A percentile compares a stretch with the other conserved stretches of the same genome.
Conservation (phyloP, 2,797 vertebrate genomes). For the Galaxias olidus region DNA sequence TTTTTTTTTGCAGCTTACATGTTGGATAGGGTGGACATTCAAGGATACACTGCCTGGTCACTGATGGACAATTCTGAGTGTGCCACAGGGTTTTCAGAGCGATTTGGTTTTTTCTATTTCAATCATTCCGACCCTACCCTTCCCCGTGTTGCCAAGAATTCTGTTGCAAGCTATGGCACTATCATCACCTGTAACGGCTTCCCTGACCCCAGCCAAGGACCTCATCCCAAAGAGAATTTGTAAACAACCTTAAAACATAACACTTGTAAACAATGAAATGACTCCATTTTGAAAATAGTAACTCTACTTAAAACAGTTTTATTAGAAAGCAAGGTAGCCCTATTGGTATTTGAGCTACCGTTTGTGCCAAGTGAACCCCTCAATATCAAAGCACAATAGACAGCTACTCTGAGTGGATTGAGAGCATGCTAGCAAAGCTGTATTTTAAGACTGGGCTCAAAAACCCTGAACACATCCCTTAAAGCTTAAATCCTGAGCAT, state of each 20-base stretch:
- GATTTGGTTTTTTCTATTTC: slow-evolving; percentile 86
- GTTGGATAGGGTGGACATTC: slow-evolving; percentile 81
- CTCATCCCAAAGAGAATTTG: slow-evolving; percentile 60
- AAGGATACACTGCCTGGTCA: slow-evolving; percentile 89
- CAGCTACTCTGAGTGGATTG: not conserved
- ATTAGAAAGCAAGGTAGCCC: too few relatives aligned
- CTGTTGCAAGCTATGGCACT: slow-evolving; percentile 76
- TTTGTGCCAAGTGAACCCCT: too few relatives aligned
- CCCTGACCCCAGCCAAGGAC: slow-evolving; percentile 78
- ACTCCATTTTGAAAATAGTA: too few relatives aligned
- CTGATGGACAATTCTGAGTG: slow-evolving; percentile 97
- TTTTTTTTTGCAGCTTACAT: slow-evolving; percentile 61
- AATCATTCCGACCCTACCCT: slow-evolving; percentile 82
- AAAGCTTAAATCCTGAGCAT: slow-evolving; percentile 30
- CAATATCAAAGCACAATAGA: too few relatives aligned
- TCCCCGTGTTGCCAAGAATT: slow-evolving; percentile 82
- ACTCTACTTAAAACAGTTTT: too few relatives aligned
- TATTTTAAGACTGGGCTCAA: not conserved
- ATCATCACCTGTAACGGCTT: slow-evolving; percentile 90
- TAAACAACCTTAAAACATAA: too few relatives aligned
- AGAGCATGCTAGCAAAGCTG: not conserved
- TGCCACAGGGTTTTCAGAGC: slow-evolving; percentile 86
- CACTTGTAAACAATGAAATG: too few relatives aligned
- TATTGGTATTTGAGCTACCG: too few relatives aligned
- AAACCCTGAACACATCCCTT: not conserved